Conservation (phyloP, 1,140 invertebrate genomes). For the Drosophila parabipectinata region DNA sequence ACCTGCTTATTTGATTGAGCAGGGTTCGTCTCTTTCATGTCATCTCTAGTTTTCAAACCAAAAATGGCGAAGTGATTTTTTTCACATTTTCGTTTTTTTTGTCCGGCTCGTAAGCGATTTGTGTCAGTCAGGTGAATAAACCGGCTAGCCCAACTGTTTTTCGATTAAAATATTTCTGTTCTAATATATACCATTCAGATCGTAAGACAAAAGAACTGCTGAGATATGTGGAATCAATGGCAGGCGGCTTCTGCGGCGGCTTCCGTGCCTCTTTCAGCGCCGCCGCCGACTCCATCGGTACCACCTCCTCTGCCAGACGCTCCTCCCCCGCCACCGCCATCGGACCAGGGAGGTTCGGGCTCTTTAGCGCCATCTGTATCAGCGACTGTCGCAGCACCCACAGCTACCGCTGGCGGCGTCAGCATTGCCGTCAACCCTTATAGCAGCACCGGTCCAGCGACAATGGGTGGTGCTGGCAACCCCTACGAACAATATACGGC, state of each 20-base stretch:
- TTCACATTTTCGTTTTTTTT: conserved; percentile 19
- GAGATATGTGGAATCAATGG: conserved; percentile 73
- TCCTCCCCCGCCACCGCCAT: conserved; percentile 63
- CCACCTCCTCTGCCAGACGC: conserved; percentile 71
- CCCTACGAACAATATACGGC: conserved; percentile 86
- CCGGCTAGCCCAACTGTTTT: neutral
- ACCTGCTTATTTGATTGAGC: neutral
- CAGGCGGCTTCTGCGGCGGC: conserved; percentile 34
- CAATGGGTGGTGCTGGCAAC: conserved; percentile 36
- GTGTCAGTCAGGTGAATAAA: neutral
- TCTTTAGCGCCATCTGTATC: conserved; percentile 1
- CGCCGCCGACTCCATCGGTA: conserved; percentile 61
- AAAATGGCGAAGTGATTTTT: conserved; percentile 57
- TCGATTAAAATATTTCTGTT: neutral
- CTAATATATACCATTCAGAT: neutral
- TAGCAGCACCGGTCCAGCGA: conserved; percentile 21
- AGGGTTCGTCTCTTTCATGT: neutral
- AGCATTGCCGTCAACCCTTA: conserved; percentile 49
- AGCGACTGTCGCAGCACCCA: neutral
- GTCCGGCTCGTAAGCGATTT: neutral
- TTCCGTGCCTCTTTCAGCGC: conserved; percentile 29
- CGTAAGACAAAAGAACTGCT: neutral
- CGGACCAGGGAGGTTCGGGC: conserved; percentile 20
- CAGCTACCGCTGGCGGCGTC: neutral
- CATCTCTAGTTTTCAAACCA: conserved; percentile 69